Evolutionary conservation across 2,888 invertebrate genomes (phyloP), one percentile per base, ranked within the genome.

Genomic region (Lucinisca nassula): DNA sequence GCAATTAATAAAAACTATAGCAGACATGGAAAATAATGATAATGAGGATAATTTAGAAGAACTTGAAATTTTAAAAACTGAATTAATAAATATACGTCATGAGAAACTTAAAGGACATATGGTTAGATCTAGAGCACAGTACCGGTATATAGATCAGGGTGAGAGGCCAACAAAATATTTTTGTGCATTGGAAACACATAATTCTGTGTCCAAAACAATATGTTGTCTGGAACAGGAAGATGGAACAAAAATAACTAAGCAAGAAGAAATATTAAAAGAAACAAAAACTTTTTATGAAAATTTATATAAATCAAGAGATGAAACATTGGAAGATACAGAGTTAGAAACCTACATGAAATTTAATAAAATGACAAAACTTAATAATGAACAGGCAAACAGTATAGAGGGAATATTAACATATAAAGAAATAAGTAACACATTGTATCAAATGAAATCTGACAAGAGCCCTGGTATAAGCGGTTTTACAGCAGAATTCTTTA

Each of bases 151-250:
- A 21, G 55, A 70, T n/a, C 27, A 77, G 24, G 81, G 74, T n/a
- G 51, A 81, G 27, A 81, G 55, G 1, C 81, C 73, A 1, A 74
- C 58, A 32, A 21, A 74, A 55, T 74, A 32, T 38, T 81, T 81
- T 37, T 74, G 73, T 51, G 30, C 21, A 6, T 37, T 81, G 1
- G 81, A 74, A 10, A 55, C 27, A 40, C 21, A 32, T n/a, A 38
- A 79, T 67, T 35, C 32, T 21, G 14, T 35, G 14, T 35, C 35
- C 0, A 67, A 67, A 35, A 35, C 35, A 67, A 67, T 45, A 8
- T 21, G 32, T 38, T 49, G 17, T 4, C 35, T 76, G 1, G 51
- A 49, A 27, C 24, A 49, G 27, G n/a, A 38, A 30, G 40, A 70
- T 37, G 70, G 49, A 4, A 32, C 24, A n/a, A 27, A 67, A 45